A percentile compares a stretch with the other conserved stretches of the same genome.
Conservation (phyloP, 1,140 invertebrate genomes). For the Apis laboriosa region DNA sequence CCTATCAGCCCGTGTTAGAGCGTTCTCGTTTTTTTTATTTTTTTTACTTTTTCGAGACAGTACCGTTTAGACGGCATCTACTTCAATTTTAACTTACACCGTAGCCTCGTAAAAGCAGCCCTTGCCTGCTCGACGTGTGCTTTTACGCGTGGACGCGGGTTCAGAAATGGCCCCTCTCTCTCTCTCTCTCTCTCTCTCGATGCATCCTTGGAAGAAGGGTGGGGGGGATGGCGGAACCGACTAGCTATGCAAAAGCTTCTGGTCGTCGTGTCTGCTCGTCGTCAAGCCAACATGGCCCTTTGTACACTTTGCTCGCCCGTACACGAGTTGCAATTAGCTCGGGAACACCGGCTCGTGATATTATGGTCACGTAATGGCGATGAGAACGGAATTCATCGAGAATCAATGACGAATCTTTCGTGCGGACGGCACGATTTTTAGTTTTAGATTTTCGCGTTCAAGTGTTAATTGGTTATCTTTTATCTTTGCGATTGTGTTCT, state of each 20-base stretch:
- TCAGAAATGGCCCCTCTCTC: not conserved
- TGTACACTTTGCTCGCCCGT: constrained; percentile 5
- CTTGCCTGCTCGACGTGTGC: not conserved
- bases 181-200: not conserved
- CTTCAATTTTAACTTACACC: constrained; percentile 26
- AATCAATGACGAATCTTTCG: constrained; percentile 8
- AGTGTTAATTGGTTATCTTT: not conserved
- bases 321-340: constrained; percentile 30
- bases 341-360: constrained; percentile 16
- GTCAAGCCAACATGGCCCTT: constrained; percentile 4
- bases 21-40: not conserved
- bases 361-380: constrained; percentile 41
- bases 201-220: not conserved
- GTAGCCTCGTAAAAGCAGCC: constrained; percentile 21
- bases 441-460: no score
- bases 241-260: constrained; percentile 26
- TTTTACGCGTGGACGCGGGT: constrained; percentile 1
- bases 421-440: not conserved
- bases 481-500: not conserved
- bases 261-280: constrained; percentile 8
- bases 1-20: constrained; percentile 20
- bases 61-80: constrained; percentile 30
- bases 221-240: no score
- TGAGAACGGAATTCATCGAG: constrained; percentile 25
- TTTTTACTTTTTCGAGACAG: not conserved